Conservation (phyloP, 2,888 invertebrate species). For the Latrodectus hesperus region DNA sequence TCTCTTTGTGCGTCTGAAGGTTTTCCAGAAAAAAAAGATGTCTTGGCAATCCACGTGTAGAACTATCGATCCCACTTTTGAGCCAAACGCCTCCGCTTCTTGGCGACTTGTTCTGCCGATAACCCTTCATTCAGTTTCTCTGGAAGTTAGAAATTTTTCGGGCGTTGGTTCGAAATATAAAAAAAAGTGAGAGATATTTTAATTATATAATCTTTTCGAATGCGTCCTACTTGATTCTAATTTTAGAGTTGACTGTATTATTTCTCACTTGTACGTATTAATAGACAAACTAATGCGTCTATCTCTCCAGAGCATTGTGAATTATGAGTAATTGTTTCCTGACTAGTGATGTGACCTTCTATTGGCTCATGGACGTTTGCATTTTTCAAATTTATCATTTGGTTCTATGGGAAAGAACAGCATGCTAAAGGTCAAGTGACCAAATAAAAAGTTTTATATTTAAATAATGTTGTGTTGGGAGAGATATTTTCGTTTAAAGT, state of each 20-base stretch:
- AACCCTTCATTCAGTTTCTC: conserved; percentile 42
- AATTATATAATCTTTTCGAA: conserved; percentile 18
- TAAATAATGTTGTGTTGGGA: no score
- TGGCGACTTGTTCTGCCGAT: conserved; percentile 24
- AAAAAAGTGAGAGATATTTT: background rate
- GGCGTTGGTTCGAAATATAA: conserved; percentile 57
- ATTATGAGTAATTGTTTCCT: conserved; percentile 34
- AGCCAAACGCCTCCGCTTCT: conserved; percentile 38
- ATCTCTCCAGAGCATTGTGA: background rate
- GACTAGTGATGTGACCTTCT: background rate
- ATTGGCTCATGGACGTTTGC: background rate
- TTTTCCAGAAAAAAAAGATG: conserved; percentile 59
- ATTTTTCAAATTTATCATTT: conserved; percentile 7
- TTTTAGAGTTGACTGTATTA: conserved; percentile 6
- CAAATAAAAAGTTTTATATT: no score
- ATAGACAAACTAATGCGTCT: conserved; percentile 21
- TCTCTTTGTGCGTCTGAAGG: conserved; percentile 55
- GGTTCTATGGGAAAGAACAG: conserved; percentile 4
- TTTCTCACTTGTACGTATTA: conserved; percentile 28
- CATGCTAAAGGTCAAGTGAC: conserved; percentile 14
- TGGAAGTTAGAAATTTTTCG: conserved; percentile 36
- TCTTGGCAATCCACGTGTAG: conserved; percentile 50
- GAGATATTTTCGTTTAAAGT: no score
- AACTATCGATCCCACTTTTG: conserved; percentile 42
- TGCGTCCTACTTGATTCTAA: conserved; percentile 15